Evolutionary conservation across 2,888 invertebrate species (phyloP).

Genomic region (Polydrusus cervinus): DNA sequence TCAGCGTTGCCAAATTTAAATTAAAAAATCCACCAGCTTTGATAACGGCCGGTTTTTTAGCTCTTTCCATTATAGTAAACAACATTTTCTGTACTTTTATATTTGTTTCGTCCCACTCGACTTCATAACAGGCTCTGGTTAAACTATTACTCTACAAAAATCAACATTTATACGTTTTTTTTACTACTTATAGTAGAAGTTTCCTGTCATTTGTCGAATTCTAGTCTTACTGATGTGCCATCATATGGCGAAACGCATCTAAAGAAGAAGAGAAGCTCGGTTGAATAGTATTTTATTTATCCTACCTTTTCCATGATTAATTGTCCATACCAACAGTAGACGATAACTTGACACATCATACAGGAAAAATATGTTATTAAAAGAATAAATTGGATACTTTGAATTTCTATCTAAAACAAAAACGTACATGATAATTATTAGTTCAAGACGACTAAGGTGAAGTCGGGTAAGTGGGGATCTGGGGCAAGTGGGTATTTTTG

Average conservation of each 20-base stretch:
- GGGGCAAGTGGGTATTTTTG: too few species aligned
- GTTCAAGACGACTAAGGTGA: too few species aligned
- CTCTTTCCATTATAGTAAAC: constrained; percentile 58
- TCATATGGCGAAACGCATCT: too few species aligned
- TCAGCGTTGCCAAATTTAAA: constrained; percentile 58
- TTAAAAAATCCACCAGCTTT: constrained; percentile 57
- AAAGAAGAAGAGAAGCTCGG: too few species aligned
- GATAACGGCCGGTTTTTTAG: constrained; percentile 55
- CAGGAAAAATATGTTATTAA: constrained; percentile 56
- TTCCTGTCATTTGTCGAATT: too few species aligned
- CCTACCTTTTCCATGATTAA: constrained; percentile 58
- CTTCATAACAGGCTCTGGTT: constrained; percentile 56
- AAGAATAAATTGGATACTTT: constrained; percentile 54
- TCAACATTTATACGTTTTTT: too few species aligned
- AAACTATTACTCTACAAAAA: constrained; percentile 56
- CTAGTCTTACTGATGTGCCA: too few species aligned
- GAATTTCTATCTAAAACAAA: constrained; percentile 55
- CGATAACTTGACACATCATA: constrained; percentile 58
- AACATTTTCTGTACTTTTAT: constrained; percentile 56
- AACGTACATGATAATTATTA: too few species aligned
- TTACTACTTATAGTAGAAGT: too few species aligned
- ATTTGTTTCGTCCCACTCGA: constrained; percentile 57
- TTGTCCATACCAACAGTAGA: constrained; percentile 61
- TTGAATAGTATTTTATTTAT: background rate
- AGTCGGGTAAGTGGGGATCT: too few species aligned